Evolutionary conservation across 2,113 vertebrate species (phyloP).

Genomic region (Candoia aspera): DNA sequence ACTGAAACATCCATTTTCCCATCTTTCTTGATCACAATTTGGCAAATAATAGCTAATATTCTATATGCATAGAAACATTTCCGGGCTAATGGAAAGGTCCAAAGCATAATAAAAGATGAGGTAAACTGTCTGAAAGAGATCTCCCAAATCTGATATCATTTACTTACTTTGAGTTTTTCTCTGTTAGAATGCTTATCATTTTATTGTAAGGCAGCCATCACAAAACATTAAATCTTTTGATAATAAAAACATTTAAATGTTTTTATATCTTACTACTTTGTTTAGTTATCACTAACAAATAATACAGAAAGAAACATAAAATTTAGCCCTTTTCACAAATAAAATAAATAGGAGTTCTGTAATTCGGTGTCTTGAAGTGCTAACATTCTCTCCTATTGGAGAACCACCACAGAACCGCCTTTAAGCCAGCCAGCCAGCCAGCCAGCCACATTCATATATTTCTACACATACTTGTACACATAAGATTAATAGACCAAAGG

Average conservation of each 20-base stretch:
- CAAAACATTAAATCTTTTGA: no score
- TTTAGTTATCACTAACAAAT: background rate
- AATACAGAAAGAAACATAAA: background rate
- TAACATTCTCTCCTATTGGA: no score
- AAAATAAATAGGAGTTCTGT: no score
- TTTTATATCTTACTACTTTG: background rate
- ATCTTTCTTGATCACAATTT: background rate
- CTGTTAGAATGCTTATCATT: background rate
- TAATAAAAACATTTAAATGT: background rate
- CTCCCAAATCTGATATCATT: background rate
- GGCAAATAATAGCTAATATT: background rate
- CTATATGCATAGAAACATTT: background rate
- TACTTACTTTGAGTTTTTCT: background rate
- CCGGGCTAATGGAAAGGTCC: background rate
- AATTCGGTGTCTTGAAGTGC: no score
- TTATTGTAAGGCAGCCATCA: background rate
- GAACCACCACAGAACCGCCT: no score
- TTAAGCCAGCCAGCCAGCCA: no score
- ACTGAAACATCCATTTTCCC: no score
- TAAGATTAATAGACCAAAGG: no score
- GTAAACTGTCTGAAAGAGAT: background rate
- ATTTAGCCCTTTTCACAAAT: no score
- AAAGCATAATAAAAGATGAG: background rate
- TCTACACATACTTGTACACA: no score
- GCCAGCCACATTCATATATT: no score